Evolutionary conservation across 2,113 vertebrate species (phyloP).

Genomic region (cattle (Bos taurus)): DNA sequence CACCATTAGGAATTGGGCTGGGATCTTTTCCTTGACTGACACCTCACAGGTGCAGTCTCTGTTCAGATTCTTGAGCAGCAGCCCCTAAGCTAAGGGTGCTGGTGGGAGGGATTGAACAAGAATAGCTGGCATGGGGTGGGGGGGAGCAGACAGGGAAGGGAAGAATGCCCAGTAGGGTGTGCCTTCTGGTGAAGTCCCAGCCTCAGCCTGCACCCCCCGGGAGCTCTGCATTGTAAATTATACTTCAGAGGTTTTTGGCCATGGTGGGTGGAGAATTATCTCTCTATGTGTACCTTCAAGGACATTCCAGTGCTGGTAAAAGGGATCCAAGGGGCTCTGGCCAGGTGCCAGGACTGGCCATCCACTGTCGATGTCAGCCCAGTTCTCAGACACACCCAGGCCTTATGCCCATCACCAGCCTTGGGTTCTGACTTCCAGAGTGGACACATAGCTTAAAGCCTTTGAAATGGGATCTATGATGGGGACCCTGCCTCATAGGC

Average conservation of each 20-base stretch:
- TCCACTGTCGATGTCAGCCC: not conserved
- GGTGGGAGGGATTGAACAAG: not conserved
- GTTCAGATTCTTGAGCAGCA: not conserved
- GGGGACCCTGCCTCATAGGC: not conserved
- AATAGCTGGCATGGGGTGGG: fast-evolving
- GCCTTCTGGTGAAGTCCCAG: not conserved
- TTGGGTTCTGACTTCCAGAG: not conserved
- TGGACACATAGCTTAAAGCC: not conserved
- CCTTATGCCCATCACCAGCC: not conserved
- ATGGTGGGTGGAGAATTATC: fast-evolving
- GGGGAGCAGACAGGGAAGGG: not conserved
- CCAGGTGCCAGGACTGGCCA: not conserved
- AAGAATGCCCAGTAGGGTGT: not conserved
- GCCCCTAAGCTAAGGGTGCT: not conserved
- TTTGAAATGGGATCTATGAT: not conserved
- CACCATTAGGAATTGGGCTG: not conserved
- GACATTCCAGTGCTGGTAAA: not conserved
- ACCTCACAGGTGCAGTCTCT: not conserved
- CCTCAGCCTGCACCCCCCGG: not conserved
- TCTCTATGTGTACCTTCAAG: not conserved
- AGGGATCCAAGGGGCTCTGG: not conserved
- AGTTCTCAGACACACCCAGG: not conserved
- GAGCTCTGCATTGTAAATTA: not conserved
- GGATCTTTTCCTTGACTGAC: not conserved
- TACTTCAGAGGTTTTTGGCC: not conserved